phyloP scores from a whole-genome alignment of 2,797 vertebrate genomes.

The Scyliorhinus canicula region DNA sequence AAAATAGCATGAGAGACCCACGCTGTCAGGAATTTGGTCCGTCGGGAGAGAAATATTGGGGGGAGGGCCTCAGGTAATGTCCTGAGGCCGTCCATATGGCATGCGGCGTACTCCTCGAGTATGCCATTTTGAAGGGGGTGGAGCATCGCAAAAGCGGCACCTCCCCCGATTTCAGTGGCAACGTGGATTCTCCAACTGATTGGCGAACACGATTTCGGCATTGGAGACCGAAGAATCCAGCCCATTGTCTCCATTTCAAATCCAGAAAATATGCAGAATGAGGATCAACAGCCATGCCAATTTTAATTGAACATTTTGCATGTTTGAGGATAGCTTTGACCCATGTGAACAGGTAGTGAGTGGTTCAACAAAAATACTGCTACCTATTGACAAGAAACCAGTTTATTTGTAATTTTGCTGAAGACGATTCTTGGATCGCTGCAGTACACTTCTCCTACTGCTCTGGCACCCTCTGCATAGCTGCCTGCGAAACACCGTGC shows the following conservation, averaged over 20 bases:
- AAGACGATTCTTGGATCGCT: neutral
- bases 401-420: neutral
- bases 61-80: too few species aligned
- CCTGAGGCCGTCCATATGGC: too few species aligned
- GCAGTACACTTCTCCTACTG: neutral
- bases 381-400: neutral
- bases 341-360: neutral
- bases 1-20: too few species aligned
- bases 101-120: too few species aligned
- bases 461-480: neutral
- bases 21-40: too few species aligned
- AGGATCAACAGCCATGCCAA: neutral
- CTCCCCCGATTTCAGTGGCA: too few species aligned
- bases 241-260: neutral
- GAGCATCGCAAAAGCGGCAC: too few species aligned
- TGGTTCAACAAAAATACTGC: neutral
- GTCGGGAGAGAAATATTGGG: too few species aligned
- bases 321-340: neutral
- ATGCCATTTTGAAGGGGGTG: too few species aligned
- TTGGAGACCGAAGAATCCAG: too few species aligned
- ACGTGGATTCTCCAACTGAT: too few species aligned
- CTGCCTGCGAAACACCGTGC: neutral
- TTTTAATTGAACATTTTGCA: neutral
- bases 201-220: too few species aligned
- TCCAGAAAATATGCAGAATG: neutral